These are phyloP conservation scores for Pseudomyrmex pallidus DNA, from an alignment of 1,140 invertebrate species.

Conservation along the genomic window DNA sequence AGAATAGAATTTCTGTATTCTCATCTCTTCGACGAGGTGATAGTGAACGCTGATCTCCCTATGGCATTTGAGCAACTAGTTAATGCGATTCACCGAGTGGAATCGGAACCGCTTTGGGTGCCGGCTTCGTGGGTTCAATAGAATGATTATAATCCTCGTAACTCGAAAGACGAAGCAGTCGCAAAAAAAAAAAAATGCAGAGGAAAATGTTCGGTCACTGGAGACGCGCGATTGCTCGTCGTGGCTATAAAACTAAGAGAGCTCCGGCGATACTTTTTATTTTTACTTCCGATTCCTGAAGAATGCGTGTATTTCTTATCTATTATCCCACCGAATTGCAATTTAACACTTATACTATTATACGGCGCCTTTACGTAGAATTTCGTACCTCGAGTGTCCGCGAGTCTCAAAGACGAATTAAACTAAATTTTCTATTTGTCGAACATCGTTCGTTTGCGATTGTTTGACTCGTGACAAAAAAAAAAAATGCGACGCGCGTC, in stretches of 20 bases:
- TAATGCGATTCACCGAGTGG: slow-evolving; percentile 92
- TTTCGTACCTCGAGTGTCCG: slow-evolving; percentile 42
- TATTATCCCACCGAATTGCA: slow-evolving; percentile 42
- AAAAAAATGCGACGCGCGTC: not conserved
- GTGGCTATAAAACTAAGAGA: not conserved
- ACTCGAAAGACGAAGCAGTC: slow-evolving; percentile 16
- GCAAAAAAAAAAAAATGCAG: not conserved
- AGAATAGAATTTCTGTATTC: slow-evolving; percentile 97
- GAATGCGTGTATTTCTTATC: slow-evolving; percentile 17
- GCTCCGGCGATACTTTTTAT: slow-evolving; percentile 48
- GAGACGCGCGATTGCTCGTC: slow-evolving; percentile 9
- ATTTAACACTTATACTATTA: slow-evolving; percentile 33
- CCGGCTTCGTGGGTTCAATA: slow-evolving; percentile 97
- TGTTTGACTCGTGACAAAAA: not conserved
- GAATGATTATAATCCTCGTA: slow-evolving; percentile 61
- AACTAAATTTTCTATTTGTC: slow-evolving; percentile 32
- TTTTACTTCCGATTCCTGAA: not conserved
- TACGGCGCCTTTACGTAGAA: slow-evolving; percentile 43
- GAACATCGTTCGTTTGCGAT: slow-evolving; percentile 15
- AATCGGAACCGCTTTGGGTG: slow-evolving; percentile 98
- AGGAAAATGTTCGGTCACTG: not conserved
- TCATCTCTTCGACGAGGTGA: slow-evolving; percentile 97
- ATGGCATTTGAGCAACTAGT: slow-evolving; percentile 95
- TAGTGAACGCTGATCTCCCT: slow-evolving; percentile 96
- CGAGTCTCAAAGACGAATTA: slow-evolving; percentile 36